Evolutionary conservation across 2,797 vertebrate species (phyloP).

Genomic region (Lerista edwardsae): DNA sequence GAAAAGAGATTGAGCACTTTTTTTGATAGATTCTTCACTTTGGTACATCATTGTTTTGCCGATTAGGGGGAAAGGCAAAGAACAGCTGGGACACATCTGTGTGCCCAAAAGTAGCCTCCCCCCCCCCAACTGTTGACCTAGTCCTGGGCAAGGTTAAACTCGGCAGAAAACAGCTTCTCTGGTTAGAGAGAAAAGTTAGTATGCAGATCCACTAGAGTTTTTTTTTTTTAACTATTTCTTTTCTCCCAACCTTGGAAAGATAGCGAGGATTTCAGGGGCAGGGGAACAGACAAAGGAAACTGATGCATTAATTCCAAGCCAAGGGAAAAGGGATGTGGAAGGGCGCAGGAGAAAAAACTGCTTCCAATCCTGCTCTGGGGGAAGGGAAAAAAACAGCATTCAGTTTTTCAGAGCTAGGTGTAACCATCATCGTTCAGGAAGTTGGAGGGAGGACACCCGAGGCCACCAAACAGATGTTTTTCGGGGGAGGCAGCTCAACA

Average conservation of each 20-base stretch:
- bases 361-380: too few relatives aligned
- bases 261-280: not conserved
- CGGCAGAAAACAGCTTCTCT: not conserved
- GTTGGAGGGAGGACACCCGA: not conserved
- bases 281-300: not conserved
- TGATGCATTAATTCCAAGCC: too few relatives aligned
- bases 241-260: not conserved
- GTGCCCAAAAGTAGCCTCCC: not conserved
- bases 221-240: too few relatives aligned
- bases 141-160: slow-evolving; percentile 4
- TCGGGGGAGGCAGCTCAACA: too few relatives aligned
- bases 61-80: not conserved
- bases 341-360: not conserved
- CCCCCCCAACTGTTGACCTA: not conserved
- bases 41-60: not conserved
- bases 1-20: too few relatives aligned
- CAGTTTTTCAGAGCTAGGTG: not conserved
- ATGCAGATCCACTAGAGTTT: too few relatives aligned
- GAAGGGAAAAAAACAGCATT: not conserved
- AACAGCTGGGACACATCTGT: not conserved
- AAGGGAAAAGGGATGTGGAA: not conserved
- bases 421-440: not conserved
- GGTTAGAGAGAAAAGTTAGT: not conserved
- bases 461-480: not conserved
- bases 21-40: too few relatives aligned